Base-by-base conservation (phyloP, 2,888 invertebrate genomes). In the Margaritifera margaritifera region DNA sequence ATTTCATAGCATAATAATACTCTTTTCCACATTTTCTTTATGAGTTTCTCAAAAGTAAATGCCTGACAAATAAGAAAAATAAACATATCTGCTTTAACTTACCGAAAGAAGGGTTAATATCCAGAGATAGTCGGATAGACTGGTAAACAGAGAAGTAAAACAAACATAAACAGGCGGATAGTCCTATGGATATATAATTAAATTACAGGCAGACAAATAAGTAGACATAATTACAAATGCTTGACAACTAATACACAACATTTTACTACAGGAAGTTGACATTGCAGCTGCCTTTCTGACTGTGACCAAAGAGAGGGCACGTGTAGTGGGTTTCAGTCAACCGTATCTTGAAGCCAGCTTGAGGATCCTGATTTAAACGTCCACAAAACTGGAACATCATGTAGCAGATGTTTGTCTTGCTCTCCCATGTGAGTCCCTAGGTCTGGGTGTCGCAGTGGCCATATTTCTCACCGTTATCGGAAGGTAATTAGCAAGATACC, bases 231-330 rank as follows among this genome's bases (percentile, higher is more conserved):
- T 42, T 15, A 42, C 42, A 15, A 2, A 42, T 42, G 1, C 42
- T 42, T 42, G 15, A 42, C 42, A 15, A 15, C 11, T 42, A 15
- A 42, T 42, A 42, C 2, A 11, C 42, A 42, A 2, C 11, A 42
- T 42, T 19, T 6, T 65, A 27, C 15, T 67, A 15, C 71, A 79
- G 79, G 19, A 66, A 22, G 63, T 64, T 24, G 75, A 79, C 61
- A 68, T 79, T 31, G 77, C 79, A 2, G 78, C 78, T 11, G 80
- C 80, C 1, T 57, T 66, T 0, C 54, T 82, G 57, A 74, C 71
- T 11, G 56, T 80, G 19, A 69, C 67, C 5, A 66, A 75, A 1
- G 52, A 53, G 20, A 60, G 74, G 22, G 70, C 77, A n/a, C 42
- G 52, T 8, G 72, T 54, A 0, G 73, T 80, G 1, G 62, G 74